Conservation (phyloP, 1,140 invertebrate genomes). For the Saccostrea echinata region DNA sequence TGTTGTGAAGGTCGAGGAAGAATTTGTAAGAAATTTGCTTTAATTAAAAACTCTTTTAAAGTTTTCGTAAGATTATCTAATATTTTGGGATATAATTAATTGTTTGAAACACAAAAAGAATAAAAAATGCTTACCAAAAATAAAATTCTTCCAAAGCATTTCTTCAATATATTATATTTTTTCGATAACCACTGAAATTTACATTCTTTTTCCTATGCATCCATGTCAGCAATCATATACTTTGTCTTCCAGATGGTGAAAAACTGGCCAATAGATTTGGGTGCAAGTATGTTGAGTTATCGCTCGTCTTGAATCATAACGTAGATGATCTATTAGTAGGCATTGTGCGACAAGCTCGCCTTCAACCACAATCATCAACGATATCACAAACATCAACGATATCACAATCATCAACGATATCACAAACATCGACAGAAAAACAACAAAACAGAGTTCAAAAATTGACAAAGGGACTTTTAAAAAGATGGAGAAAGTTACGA, state of each 20-base stretch:
- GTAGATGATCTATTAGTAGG: constrained; percentile 90
- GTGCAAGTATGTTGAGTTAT: constrained; percentile 91
- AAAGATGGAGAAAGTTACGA: constrained; percentile 8
- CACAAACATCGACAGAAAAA: not conserved
- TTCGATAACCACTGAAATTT: no score
- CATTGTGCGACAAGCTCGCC: constrained; percentile 83
- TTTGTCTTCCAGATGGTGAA: constrained; percentile 71
- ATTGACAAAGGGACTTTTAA: not conserved
- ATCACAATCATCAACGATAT: not conserved
- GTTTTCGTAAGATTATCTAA: no score
- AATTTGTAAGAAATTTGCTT: no score
- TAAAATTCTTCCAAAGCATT: no score
- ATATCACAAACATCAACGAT: not conserved
- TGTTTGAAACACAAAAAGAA: no score
- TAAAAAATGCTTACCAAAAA: no score
- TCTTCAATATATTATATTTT: no score
- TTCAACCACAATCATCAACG: constrained; percentile 43
- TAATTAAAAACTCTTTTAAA: no score
- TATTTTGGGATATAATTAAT: no score
- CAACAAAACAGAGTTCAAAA: constrained; percentile 16
- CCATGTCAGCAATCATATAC: not conserved
- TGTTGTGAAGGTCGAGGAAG: no score
- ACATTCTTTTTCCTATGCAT: no score
- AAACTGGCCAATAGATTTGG: constrained; percentile 85
- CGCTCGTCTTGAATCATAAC: constrained; percentile 89